Base-by-base conservation (phyloP, 2,888 invertebrate species). In the Nymphalis c-album region DNA sequence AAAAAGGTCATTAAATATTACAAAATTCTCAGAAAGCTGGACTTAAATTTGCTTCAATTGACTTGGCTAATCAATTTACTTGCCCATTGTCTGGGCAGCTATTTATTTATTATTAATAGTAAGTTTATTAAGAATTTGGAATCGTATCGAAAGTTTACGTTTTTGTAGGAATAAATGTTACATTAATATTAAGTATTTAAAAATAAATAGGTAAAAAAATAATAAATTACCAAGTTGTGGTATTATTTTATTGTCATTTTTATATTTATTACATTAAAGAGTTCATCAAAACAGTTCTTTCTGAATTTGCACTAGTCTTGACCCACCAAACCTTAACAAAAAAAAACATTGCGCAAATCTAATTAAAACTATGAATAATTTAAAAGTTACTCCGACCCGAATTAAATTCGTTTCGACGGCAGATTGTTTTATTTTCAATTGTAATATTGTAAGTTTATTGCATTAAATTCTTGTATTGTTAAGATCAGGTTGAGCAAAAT, bases 1-100 rank as follows among this genome's bases (percentile, higher is more conserved):
- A 94, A 76, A 93, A 94, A 80, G 92, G 92, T 53, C 88, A 91
- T 69, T 92, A 81, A 80, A 46, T 48, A 18, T 40, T 48, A 31
- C 16, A 61, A 46, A 20, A n/a, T 48, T 64, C 79, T 59, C 31
- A 20, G 16, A 45, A 53, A 17, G 17, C 35, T 64, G 45, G 62
- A 63, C 22, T 62, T 59, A 61, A 53, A 64, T 40, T n/a, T 59
- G 40, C 57, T 60, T 60, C 70, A 67, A 67, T 66, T 60, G 63
- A 67, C 57, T 67, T 67, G 63, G 70, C 67, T 70, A 55, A 48
- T 55, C 46, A 57, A 57, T 35, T 62, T 66, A 45, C 62, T 46
- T 50, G 64, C 55, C 57, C 69, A 65, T 67, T 59, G 51, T 75
- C 71, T 75, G 71, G 69, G 72, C 67, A 68, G 35, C 68, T 74